Base-by-base conservation (phyloP, 2,113 vertebrate genomes). In the Rafetus swinhoei region DNA sequence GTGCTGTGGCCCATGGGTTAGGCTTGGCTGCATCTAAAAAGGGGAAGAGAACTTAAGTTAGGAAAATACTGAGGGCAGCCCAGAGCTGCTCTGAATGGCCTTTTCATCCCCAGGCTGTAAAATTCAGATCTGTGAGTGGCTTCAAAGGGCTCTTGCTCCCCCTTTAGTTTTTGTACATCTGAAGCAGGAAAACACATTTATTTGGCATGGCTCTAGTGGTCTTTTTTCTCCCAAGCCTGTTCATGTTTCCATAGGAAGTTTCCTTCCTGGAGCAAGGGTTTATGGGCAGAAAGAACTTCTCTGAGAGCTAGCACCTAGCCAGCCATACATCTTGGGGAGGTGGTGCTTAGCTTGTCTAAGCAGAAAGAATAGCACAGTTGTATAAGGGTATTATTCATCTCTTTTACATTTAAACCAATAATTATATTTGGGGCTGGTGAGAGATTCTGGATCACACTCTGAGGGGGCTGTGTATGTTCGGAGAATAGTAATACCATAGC, bases 81-180 rank as follows among this genome's bases (percentile, higher is more conserved):
- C 57, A 50, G 94, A 81, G 80, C 92, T 83, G 87, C 52, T 92
- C 82, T 97, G 89, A 96, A 96, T 94, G 89, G 91, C 8, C 16
- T 86, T 96, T 96, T 96, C 87, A 94, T 95, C 69, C 90, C 81
- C 60, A 82, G 15, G 59, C 95, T 45, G 77, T 81, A 94, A 96
- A 95, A 92, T 29, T 16, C 39, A 90, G 77, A 69, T 88, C n/a
- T 95, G n/a, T 90, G 87, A 74, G 84, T n/a, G 69, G 50, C 76
- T 91, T 62, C 87, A 72, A 45, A 82, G 82, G 56, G 76, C 81
- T 90, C 76, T 3, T 1, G 11, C 29, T n/a, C 9, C 52, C 9
- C 53, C 29, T 10, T 29, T 21, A 32, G 3, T 24, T 35, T 27
- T 29, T 27, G 22, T 25, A 25, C 35, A 10, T 35, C 15, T 45